These are phyloP conservation scores for Grallaria varia DNA, from an alignment of 2,113 vertebrate genomes.

Conservation along the genomic window DNA sequence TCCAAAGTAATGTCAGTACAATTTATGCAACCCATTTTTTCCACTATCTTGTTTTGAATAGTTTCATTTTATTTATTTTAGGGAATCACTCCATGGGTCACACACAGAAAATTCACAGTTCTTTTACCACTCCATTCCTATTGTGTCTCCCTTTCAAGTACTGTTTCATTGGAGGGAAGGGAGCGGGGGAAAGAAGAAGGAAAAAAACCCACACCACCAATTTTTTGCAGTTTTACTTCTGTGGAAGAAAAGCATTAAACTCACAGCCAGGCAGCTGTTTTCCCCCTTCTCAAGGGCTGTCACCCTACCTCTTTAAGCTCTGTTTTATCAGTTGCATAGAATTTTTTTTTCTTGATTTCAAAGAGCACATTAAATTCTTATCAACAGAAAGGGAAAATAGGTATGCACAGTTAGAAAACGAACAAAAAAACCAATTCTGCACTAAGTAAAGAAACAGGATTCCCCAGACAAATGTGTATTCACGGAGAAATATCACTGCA, in stretches of 20 bases:
- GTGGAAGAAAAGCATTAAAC: conserved; percentile 15
- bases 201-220: neutral
- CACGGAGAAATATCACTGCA: conserved; percentile 57
- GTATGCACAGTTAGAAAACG: conserved; percentile 20
- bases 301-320: conserved; percentile 10
- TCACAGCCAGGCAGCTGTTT: conserved; percentile 19
- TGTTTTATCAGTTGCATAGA: conserved; percentile 17
- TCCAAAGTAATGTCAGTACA: neutral
- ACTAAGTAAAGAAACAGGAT: conserved; percentile 56
- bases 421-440: neutral
- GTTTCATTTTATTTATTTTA: conserved; percentile 16
- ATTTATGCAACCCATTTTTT: neutral
- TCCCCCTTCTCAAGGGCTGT: neutral
- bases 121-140: neutral
- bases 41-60: neutral
- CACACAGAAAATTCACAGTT: neutral
- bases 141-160: neutral
- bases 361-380: conserved; percentile 55
- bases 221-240: neutral
- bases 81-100: neutral
- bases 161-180: neutral
- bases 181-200: neutral
- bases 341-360: conserved; percentile 27
- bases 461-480: conserved; percentile 59
- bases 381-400: conserved; percentile 64